Evolutionary conservation across 2,797 vertebrate genomes (phyloP).

Genomic region (Gephyroberyx darwinii): DNA sequence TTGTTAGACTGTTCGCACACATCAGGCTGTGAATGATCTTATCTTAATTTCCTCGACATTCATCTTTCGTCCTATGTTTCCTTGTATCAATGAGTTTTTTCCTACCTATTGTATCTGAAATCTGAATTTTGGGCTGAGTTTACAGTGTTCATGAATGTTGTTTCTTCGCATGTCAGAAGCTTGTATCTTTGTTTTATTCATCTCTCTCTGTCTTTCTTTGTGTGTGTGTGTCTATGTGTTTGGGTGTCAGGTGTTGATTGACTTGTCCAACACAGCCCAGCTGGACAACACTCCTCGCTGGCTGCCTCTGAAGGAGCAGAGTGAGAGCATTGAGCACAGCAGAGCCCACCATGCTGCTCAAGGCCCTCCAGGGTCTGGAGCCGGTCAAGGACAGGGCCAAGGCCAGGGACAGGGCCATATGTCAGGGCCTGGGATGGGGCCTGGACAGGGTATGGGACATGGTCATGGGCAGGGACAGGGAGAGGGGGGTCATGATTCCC

Average conservation of each 20-base stretch:
- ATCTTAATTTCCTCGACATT: not conserved
- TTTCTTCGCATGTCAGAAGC: not conserved
- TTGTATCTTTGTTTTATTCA: not conserved
- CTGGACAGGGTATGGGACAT: conserved; percentile 62
- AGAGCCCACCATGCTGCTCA: conserved; percentile 87
- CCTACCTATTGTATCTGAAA: not conserved
- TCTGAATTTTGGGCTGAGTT: no score
- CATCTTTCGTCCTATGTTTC: not conserved
- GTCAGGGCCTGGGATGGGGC: conserved; percentile 67
- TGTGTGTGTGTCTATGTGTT: conserved; percentile 17
- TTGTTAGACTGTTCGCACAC: not conserved
- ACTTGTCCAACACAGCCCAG: conserved; percentile 90
- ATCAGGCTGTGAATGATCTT: not conserved
- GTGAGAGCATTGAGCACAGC: conserved; percentile 92
- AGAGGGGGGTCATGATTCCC: conserved; percentile 86
- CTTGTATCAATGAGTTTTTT: not conserved
- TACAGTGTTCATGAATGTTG: not conserved
- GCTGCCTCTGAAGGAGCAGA: conserved; percentile 95
- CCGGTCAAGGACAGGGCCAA: conserved; percentile 61
- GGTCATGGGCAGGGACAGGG: conserved; percentile 60
- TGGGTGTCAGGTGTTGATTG: conserved; percentile 90
- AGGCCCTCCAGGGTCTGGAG: conserved; percentile 75
- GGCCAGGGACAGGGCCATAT: conserved; percentile 58
- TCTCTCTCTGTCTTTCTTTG: not conserved
- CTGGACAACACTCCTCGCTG: conserved; percentile 95